Evolutionary conservation across 2,113 vertebrate species (phyloP), one percentile per base, ranked within the genome.

Genomic region (Bufo gargarizans): DNA sequence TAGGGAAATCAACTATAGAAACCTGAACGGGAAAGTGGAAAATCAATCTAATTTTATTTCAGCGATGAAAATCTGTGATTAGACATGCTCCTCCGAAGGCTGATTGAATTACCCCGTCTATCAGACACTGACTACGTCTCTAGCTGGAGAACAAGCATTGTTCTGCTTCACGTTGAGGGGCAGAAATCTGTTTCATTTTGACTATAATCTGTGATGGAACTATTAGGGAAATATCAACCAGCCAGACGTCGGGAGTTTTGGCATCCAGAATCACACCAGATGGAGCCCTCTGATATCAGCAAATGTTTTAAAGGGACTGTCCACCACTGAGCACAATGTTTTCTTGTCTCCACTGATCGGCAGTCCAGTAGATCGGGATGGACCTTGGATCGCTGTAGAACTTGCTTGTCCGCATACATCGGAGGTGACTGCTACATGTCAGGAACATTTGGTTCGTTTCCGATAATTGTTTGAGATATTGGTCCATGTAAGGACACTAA

Each of bases 21-120:
- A 85, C n/a, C 53, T 4, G 58, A 85, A 61, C 19, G 4, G 22
- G 1, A 17, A 76, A 85, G 65, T 85, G 84, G 84, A 76, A 85
- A 85, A 85, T 85, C 69, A 76, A 59, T 85, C 69, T 47, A 53
- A 85, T 85, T 58, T 85, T 56, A 33, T 76, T 76, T 59, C 33
- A 76, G 22, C n/a, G 55, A 85, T 76, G 71, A 71, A 61, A 76
- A 76, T 74, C 72, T 58, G 22, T 76, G 84, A 85, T 76, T 47
- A 61, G 84, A 45, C 55, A 17, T 20, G 53, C 67, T 72, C 10
- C 47, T 84, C 81, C 20, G 19, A 20, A 84, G 45, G 58, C 56
- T 58, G 77, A 79, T 79, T 56, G 77, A 58, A 56, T 79, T 56
- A 79, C 77, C 12, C 6, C 77, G 33, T 56, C 53, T 79, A 56